Conservation (phyloP, 2,113 vertebrate genomes). For the Forbesichthys agassizii region DNA sequence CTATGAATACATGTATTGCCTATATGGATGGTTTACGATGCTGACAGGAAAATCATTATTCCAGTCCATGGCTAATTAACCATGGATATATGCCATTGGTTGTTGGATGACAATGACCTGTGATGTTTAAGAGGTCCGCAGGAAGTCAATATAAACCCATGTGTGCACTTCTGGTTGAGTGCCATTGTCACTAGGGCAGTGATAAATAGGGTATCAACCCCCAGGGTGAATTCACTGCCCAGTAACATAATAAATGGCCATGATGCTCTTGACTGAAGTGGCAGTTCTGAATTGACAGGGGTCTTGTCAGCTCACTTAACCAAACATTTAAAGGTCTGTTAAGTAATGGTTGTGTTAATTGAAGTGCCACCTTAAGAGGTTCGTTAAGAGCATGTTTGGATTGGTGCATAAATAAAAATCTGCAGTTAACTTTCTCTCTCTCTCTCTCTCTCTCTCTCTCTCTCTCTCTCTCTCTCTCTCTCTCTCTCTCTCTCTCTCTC, state of each 20-base stretch:
- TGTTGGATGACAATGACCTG: neutral
- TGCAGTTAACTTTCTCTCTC: too few species aligned
- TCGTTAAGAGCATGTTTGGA: neutral
- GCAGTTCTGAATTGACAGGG: slow-evolving; percentile 14
- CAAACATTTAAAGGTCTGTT: neutral
- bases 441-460: too few species aligned
- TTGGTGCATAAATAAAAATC: neutral
- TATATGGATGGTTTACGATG: neutral
- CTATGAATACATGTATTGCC: neutral
- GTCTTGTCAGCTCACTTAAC: slow-evolving; percentile 7
- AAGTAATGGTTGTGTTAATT: neutral
- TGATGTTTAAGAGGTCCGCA: neutral
- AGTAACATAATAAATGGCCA: neutral
- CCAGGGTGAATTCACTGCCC: neutral
- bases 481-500: too few species aligned
- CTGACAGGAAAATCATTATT: neutral
- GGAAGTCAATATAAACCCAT: neutral
- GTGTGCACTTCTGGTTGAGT: neutral
- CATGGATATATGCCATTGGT: neutral
- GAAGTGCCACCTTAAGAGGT: neutral
- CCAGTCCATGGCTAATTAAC: neutral
- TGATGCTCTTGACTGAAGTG: slow-evolving; percentile 16
- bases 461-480: too few species aligned
- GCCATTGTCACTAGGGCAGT: neutral
- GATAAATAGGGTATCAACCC: slow-evolving; percentile 4